Evolutionary conservation across 2,797 vertebrate species (phyloP), one percentile per base, ranked within the genome.

Genomic region (Protonibea diacanthus): DNA sequence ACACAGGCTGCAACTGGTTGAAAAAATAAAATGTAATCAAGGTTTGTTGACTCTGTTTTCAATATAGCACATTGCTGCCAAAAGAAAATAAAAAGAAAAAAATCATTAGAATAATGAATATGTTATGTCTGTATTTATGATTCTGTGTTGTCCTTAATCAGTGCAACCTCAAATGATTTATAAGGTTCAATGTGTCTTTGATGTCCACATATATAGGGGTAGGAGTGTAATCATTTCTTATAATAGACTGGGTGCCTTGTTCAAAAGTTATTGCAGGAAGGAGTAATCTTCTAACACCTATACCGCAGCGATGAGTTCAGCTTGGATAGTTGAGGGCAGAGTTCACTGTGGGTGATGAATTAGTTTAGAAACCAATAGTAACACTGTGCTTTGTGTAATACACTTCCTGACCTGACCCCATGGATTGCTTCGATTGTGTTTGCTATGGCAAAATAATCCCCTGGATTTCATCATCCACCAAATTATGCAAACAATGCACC

Each of bases 261-360:
- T 67, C 2, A 2, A 40, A 40, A 66, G 45, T 29, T 68, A n/a
- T 8, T 21, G n/a, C 18, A n/a, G 33, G 27, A 64, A 45, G 57
- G 8, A 65, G 57, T 6, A 65, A 25, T 44, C 17, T 63, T 57
- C 33, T 8, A 38, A 38, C 33, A 38, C 33, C 33, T 38, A 38
- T 38, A 58, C 12, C 10, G 56, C 58, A 52, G 49, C 17, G 20
- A 56, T 76, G 49, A 70, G 25, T 71, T 76, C 9, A 33, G 25
- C 71, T 68, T 44, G 25, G 42, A 25, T 48, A 25, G 29, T 27
- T 57, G 20, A 58, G 72, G 40, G 74, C 53, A 63, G 49, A 82
- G 74, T 71, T 79, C 20, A 71, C 21, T 20, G 13, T 13, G 0
- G 7, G 33, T 76, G 74, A 87, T 85, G 25, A 82, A 85, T 85